phyloP scores from a whole-genome alignment of 1,140 invertebrate species.

The Cardiocondyla obscurior region DNA sequence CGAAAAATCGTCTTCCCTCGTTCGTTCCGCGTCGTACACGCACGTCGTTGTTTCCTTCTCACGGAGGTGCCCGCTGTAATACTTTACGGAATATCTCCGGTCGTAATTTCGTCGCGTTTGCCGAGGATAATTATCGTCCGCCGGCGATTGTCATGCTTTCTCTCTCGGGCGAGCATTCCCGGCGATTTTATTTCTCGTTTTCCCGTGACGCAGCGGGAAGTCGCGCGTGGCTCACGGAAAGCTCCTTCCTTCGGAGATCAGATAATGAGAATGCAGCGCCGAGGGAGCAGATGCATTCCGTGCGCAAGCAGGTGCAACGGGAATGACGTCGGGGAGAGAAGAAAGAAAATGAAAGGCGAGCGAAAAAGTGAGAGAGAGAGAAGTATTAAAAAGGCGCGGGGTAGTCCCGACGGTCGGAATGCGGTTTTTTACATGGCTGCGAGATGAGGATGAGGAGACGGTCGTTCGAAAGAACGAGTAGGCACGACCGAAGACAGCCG shows the following conservation, averaged over 20 bases:
- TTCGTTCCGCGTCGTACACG: neutral
- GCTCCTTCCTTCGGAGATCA: conserved; percentile 34
- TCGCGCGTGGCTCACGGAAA: conserved; percentile 8
- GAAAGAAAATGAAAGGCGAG: conserved; percentile 43
- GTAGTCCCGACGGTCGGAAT: conserved; percentile 64
- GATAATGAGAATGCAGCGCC: conserved; percentile 36
- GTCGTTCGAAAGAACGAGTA: neutral
- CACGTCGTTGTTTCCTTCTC: neutral
- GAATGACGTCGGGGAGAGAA: conserved; percentile 24
- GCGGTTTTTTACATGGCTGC: conserved; percentile 69
- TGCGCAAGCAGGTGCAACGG: conserved; percentile 58
- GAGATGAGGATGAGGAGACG: neutral
- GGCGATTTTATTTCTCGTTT: conserved; percentile 4
- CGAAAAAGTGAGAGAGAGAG: conserved; percentile 47
- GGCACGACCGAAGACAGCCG: neutral
- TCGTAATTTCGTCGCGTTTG: neutral
- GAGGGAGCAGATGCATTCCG: conserved; percentile 40
- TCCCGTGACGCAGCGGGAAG: neutral
- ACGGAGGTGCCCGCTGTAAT: neutral
- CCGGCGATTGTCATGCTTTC: neutral
- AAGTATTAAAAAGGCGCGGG: conserved; percentile 41
- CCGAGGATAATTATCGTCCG: neutral
- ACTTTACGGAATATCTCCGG: neutral
- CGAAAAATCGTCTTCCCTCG: neutral
- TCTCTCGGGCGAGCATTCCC: neutral